Evolutionary conservation across 2,113 vertebrate genomes (phyloP).

Genomic region (Apus apus): DNA sequence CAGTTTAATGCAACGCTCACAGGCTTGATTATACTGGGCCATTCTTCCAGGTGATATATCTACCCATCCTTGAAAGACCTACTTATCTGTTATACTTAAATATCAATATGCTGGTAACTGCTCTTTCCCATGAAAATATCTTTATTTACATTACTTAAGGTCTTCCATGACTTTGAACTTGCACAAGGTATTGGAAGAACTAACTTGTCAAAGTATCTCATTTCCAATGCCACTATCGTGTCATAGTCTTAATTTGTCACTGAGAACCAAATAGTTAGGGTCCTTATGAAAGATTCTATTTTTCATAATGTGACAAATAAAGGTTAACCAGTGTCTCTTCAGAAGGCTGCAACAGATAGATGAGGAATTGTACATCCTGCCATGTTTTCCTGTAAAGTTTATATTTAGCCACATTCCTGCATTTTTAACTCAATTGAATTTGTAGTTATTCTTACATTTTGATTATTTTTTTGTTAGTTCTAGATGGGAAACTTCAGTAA

Average conservation of each 20-base stretch:
- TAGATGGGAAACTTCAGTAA: neutral
- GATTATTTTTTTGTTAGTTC: neutral
- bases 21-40: neutral
- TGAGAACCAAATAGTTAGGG: neutral
- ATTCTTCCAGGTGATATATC: neutral
- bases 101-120: neutral
- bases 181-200: neutral
- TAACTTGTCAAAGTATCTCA: neutral
- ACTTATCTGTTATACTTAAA: neutral
- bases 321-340: neutral
- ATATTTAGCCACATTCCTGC: neutral
- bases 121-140: neutral
- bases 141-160: neutral
- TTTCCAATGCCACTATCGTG: neutral
- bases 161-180: neutral
- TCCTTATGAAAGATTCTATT: neutral
- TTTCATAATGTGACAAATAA: neutral
- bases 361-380: neutral
- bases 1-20: neutral
- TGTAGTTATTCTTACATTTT: neutral
- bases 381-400: neutral
- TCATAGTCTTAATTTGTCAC: neutral
- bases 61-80: neutral
- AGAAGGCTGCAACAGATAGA: neutral
- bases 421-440: neutral